These are phyloP conservation scores for Astatoreochromis straeleni DNA, from an alignment of 2,113 vertebrate species.

Conservation along the genomic window DNA sequence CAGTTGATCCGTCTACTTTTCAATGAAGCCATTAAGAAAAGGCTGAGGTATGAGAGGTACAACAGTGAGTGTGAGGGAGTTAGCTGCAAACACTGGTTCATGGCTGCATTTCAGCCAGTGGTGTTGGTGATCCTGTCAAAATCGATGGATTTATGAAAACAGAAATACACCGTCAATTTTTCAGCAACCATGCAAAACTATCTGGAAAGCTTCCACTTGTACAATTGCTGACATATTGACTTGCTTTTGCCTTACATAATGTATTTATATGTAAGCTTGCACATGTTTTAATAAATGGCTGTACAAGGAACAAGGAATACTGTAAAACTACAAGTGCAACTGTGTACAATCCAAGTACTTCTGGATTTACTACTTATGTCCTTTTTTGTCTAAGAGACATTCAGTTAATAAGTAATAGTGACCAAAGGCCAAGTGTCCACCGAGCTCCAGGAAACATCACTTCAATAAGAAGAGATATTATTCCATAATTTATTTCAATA, in stretches of 20 bases:
- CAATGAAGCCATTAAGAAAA: background rate
- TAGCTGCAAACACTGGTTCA: background rate
- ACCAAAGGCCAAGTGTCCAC: background rate
- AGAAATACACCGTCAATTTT: background rate
- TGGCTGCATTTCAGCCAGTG: background rate
- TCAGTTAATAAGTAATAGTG: background rate
- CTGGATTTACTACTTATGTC: background rate
- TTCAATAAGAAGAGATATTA: background rate
- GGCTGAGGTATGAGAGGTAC: background rate
- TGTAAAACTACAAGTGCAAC: background rate
- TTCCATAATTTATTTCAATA: background rate
- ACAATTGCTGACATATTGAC: background rate
- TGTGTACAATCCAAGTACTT: background rate
- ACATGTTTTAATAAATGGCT: background rate
- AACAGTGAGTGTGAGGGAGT: background rate
- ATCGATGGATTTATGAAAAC: background rate
- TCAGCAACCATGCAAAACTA: background rate
- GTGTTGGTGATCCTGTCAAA: background rate
- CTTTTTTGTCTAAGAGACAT: background rate
- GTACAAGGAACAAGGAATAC: background rate
- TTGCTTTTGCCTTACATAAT: background rate
- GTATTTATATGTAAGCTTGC: background rate
- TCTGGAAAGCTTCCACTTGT: background rate
- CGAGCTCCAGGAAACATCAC: background rate
- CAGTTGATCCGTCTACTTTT: background rate